Base-by-base conservation (phyloP, 2,888 invertebrate species). In the Hypomecis atomaria region DNA sequence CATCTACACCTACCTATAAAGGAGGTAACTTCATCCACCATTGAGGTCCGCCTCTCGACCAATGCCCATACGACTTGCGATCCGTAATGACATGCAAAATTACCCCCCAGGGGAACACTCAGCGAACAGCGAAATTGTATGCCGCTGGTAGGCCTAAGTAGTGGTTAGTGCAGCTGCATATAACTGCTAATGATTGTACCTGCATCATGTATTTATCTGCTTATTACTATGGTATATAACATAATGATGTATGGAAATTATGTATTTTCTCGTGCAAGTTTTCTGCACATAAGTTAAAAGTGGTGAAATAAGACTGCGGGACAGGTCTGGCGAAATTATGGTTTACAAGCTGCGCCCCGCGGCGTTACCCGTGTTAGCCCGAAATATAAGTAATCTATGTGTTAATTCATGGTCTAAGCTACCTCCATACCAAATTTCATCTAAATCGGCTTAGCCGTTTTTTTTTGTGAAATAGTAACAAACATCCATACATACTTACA, bases 71-170 rank as follows among this genome's bases (percentile, higher is more conserved):
- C 78, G 73, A 61, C 23, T 23, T 23, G 23, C 64, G 67, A 13
- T 69, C 53, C 59, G 68, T 81, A 82, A 80, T 81, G 74, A 80
- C 78, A 79, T 79, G 82, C 81, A 75, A 81, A 83, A 85, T 83
- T 81, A 78, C 71, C 75, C 72, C 78, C 72, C 65, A 62, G 65
- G 70, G 77, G 73, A 59, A 70, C 70, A 69, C 65, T 60, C 47
- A 42, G 65, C 53, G 60, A 57, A 52, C 57, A 62, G 56, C 54
- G 23, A 65, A 63, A 63, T 63, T 63, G 54, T 50, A 62, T 44
- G 43, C 1, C 23, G 7, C 23, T 33, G 47, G 34, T 9, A 50
- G 9, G 10, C 10, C 10, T 33, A 34, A 42, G 53, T 52, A 53
- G n/a, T 34, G 45, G 49, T 62, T 43, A 33, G 6, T 38, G 53